phyloP scores from a whole-genome alignment of 2,113 vertebrate species.

The Struthidea cinerea region DNA sequence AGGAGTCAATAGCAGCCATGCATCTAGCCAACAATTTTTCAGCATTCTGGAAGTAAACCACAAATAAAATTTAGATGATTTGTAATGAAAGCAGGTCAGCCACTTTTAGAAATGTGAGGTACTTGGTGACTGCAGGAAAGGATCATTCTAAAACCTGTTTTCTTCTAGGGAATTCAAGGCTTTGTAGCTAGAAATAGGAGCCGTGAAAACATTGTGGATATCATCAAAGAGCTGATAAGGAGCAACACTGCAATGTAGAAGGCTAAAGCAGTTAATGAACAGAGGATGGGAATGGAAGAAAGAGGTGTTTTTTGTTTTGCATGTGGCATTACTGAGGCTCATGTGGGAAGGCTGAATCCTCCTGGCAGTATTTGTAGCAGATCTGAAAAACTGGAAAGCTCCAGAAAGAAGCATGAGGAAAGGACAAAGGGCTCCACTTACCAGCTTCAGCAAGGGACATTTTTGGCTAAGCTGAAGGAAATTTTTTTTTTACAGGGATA shows the following conservation, averaged over 20 bases:
- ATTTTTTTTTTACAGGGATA: not conserved
- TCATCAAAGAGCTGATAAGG: not conserved
- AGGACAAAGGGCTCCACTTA: not conserved
- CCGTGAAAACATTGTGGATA: not conserved
- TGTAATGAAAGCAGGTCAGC: not conserved
- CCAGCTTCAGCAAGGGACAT: not conserved
- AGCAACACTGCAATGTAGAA: not conserved
- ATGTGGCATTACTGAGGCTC: not conserved
- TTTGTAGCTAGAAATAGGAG: not conserved
- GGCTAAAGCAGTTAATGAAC: not conserved
- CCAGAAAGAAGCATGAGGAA: not conserved
- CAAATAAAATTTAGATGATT: not conserved
- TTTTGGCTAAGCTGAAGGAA: not conserved
- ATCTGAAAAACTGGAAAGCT: not conserved
- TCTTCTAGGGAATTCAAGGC: not conserved
- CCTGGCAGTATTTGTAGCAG: not conserved
- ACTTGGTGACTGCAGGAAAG: not conserved
- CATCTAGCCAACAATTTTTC: not conserved
- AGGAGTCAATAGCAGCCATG: not conserved
- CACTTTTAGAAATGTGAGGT: not conserved
- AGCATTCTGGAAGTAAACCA: not conserved
- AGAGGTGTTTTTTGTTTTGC: not conserved
- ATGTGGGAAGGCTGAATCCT: not conserved
- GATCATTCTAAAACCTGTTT: not conserved
- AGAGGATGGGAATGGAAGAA: not conserved